These are phyloP conservation scores for Melangyna quadrimaculata DNA, from an alignment of 2,888 invertebrate genomes.

Conservation along the genomic window DNA sequence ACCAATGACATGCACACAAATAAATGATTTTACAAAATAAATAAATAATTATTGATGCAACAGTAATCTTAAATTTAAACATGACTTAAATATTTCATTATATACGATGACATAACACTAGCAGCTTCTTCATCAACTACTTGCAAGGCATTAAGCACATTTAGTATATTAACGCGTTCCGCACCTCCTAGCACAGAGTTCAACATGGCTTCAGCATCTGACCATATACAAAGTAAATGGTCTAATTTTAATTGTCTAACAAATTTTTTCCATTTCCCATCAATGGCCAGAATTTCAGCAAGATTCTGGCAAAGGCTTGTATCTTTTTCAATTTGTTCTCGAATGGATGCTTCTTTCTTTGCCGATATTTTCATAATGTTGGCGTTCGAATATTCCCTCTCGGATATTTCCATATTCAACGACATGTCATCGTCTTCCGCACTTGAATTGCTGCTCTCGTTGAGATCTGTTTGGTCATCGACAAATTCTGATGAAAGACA, in stretches of 20 bases:
- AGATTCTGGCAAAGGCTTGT: conserved; percentile 80
- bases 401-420: conserved; percentile 46
- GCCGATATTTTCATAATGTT: conserved; percentile 61
- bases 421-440: conserved; percentile 31
- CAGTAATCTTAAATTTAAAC: neutral
- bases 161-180: neutral
- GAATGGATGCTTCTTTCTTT: conserved; percentile 74
- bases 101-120: neutral
- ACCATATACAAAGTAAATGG: conserved; percentile 82
- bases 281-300: conserved; percentile 82
- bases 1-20: too few relatives aligned
- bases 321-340: conserved; percentile 75
- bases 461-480: conserved; percentile 23
- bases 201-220: conserved; percentile 83
- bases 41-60: neutral
- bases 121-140: conserved; percentile 9
- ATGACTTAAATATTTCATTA: neutral
- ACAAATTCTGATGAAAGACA: neutral
- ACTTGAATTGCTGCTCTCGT: conserved; percentile 75
- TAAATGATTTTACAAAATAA: neutral
- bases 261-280: conserved; percentile 84
- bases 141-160: neutral
- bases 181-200: conserved; percentile 78
- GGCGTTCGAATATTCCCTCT: conserved; percentile 72
- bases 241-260: conserved; percentile 82